Evolutionary conservation across 2,888 invertebrate genomes (phyloP).

Genomic region (Aphidius colemani): DNA sequence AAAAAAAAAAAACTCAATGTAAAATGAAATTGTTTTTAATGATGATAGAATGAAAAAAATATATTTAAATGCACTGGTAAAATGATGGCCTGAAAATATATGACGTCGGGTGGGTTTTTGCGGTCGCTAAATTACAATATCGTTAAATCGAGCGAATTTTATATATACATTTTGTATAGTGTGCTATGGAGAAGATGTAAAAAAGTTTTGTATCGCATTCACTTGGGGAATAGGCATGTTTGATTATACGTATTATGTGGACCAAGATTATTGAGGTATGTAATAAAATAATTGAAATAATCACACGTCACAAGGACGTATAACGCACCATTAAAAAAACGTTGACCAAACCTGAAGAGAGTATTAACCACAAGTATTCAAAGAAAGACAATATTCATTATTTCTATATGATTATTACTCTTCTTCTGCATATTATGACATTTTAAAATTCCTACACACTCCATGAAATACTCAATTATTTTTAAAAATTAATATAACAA

Average conservation of each 20-base stretch:
- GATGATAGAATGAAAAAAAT: neutral
- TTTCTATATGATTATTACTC: constrained; percentile 20
- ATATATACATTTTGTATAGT: constrained; percentile 24
- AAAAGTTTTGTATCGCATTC: constrained; percentile 22
- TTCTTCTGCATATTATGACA: constrained; percentile 22
- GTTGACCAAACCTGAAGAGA: constrained; percentile 30
- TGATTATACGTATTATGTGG: constrained; percentile 54
- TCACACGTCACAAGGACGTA: constrained; percentile 46
- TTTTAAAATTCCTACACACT: neutral
- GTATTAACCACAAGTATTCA: constrained; percentile 28
- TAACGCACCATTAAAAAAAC: constrained; percentile 39
- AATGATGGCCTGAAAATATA: constrained; percentile 38
- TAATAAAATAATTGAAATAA: constrained; percentile 58
- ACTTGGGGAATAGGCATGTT: constrained; percentile 41
- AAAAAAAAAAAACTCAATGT: neutral
- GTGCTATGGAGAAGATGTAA: constrained; percentile 33
- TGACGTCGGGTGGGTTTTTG: constrained; percentile 44
- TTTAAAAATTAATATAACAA: too few relatives aligned
- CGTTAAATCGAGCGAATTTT: constrained; percentile 45
- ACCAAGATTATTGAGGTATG: constrained; percentile 50
- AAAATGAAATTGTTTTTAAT: neutral
- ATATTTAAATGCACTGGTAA: constrained; percentile 41
- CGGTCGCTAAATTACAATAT: constrained; percentile 55
- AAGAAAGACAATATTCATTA: constrained; percentile 20
- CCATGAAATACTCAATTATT: too few relatives aligned